Evolutionary conservation across 2,797 vertebrate species (phyloP).

Genomic region (Schizopygopsis malacanthus): DNA sequence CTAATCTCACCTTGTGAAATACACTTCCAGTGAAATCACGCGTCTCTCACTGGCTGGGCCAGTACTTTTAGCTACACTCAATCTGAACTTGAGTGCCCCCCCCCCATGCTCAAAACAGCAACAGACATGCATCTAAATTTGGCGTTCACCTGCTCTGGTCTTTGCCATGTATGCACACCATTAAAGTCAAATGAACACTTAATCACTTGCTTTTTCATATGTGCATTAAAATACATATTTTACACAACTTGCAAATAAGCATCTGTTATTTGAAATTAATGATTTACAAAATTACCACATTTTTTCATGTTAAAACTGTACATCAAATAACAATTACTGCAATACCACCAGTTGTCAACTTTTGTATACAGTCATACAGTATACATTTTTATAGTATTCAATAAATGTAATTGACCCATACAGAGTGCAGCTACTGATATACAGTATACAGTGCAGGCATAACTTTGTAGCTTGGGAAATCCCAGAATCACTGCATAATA

Average conservation of each 20-base stretch:
- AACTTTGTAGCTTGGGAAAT: conserved; percentile 21
- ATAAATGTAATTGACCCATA: conserved; percentile 6
- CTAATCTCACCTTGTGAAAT: conserved; percentile 61
- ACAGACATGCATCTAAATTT: conserved; percentile 80
- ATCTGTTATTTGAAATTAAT: background rate
- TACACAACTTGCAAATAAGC: background rate
- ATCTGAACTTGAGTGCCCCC: conserved; percentile 33
- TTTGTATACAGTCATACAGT: background rate
- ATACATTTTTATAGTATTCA: background rate
- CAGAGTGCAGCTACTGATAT: conserved; percentile 6
- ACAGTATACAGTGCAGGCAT: background rate
- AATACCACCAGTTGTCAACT: background rate
- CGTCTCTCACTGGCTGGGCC: conserved; percentile 44
- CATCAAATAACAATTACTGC: background rate
- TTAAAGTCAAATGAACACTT: conserved; percentile 45
- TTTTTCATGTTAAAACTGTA: background rate
- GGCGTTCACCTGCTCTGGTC: conserved; percentile 86
- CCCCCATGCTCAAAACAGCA: conserved; percentile 26
- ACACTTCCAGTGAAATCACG: conserved; percentile 59
- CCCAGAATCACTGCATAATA: background rate
- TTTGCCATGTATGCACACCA: conserved; percentile 52
- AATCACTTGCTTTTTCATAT: conserved; percentile 44
- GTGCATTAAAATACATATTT: conserved; percentile 28
- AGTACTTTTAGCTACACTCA: conserved; percentile 46
- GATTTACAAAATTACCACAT: background rate